Evolutionary conservation across 2,888 invertebrate species (phyloP).

Genomic region (Laothoe populi): DNA sequence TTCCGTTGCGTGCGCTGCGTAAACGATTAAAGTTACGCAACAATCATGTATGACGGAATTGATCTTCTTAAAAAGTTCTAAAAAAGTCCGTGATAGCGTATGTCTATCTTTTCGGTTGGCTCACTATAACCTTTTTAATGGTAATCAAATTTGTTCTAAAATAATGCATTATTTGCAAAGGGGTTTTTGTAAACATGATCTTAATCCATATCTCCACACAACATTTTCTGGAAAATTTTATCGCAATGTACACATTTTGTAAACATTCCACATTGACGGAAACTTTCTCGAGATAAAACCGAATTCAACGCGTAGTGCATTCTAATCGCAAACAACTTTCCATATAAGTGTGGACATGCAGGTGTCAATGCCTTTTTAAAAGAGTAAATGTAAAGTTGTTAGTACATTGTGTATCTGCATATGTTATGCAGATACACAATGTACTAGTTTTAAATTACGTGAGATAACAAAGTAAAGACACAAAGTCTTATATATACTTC

Average conservation of each 20-base stretch:
- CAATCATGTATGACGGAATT: too few species aligned
- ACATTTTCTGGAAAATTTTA: background rate
- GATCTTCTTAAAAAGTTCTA: too few species aligned
- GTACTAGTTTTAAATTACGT: too few species aligned
- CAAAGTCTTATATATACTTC: too few species aligned
- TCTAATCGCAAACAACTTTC: slow-evolving; percentile 10
- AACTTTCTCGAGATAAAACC: slow-evolving; percentile 12
- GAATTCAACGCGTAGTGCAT: background rate
- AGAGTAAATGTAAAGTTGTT: background rate
- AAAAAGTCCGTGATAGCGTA: too few species aligned
- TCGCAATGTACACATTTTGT: background rate
- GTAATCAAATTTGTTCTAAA: too few species aligned
- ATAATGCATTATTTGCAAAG: too few species aligned
- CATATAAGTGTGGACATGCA: background rate
- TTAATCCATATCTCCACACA: background rate
- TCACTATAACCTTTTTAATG: too few species aligned
- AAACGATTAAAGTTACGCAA: too few species aligned
- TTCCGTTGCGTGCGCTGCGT: too few species aligned
- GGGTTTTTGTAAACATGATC: background rate
- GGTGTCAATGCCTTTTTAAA: background rate
- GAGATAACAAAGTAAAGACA: too few species aligned
- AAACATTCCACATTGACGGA: background rate
- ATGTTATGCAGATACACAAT: background rate
- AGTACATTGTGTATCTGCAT: background rate
- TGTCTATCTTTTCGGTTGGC: too few species aligned